phyloP scores from a whole-genome alignment of 2,888 invertebrate genomes.

The Lottia gigantea region DNA sequence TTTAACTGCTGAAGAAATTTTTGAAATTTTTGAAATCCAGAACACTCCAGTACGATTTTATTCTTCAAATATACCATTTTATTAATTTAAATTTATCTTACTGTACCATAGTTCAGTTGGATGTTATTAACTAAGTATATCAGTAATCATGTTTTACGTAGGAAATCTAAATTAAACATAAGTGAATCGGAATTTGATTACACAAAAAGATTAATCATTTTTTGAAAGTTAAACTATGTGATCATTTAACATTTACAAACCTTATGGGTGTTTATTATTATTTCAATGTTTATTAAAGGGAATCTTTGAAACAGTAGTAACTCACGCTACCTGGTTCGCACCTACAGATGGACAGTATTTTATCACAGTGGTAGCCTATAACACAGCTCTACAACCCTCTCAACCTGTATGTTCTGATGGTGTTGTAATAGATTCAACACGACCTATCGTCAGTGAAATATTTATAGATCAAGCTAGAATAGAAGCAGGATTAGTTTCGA shows the following conservation, averaged over 20 bases:
- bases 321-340: conserved; percentile 31
- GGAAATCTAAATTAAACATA: too few species aligned
- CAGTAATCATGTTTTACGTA: too few species aligned
- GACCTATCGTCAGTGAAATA: conserved; percentile 31
- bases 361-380: conserved; percentile 49
- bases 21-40: neutral
- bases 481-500: conserved; percentile 33
- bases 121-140: too few species aligned
- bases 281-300: neutral
- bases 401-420: conserved; percentile 52
- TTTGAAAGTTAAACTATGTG: too few species aligned
- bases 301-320: conserved; percentile 27
- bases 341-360: conserved; percentile 36
- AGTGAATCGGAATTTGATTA: too few species aligned
- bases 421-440: conserved; percentile 33
- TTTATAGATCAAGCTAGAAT: conserved; percentile 33
- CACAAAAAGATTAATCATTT: too few species aligned
- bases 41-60: too few species aligned
- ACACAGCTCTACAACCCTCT: conserved; percentile 44
- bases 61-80: too few species aligned
- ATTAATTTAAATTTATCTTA: too few species aligned
- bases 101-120: too few species aligned
- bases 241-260: too few species aligned
- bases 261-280: too few species aligned
- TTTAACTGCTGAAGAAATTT: conserved; percentile 21